Conservation (phyloP, 1,140 invertebrate species). For the Listronotus bonariensis region DNA sequence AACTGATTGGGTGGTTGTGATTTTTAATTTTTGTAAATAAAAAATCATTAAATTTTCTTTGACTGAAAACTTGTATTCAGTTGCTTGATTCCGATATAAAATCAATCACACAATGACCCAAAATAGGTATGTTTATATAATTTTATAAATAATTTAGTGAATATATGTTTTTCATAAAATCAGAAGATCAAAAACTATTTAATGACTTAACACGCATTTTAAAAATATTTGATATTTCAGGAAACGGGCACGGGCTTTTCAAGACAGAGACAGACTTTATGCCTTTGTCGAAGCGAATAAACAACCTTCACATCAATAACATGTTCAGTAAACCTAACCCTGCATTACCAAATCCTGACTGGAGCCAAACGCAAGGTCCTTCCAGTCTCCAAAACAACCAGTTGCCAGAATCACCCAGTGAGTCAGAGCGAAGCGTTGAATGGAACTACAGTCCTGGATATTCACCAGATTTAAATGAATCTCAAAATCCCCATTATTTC, state of each 20-base stretch:
- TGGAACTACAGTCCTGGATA: slow-evolving; percentile 52
- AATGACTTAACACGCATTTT: too few relatives aligned
- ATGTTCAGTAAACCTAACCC: slow-evolving; percentile 39
- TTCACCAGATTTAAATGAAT: slow-evolving; percentile 60
- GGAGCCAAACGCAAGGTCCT: slow-evolving; percentile 30
- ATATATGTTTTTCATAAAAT: too few relatives aligned
- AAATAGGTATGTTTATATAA: slow-evolving; percentile 30
- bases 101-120: slow-evolving; percentile 28
- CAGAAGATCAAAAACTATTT: too few relatives aligned
- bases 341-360: slow-evolving; percentile 35
- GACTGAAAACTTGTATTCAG: neutral
- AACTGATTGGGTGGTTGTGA: neutral
- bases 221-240: slow-evolving; percentile 53
- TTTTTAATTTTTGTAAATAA: slow-evolving; percentile 9
- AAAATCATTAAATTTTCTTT: slow-evolving; percentile 22
- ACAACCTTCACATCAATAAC: slow-evolving; percentile 75
- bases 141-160: too few relatives aligned
- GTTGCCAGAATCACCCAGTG: slow-evolving; percentile 33
- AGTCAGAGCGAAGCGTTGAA: slow-evolving; percentile 46
- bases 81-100: neutral
- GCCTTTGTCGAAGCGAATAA: slow-evolving; percentile 77
- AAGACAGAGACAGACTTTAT: slow-evolving; percentile 73
- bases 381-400: slow-evolving; percentile 11
- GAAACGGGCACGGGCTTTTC: slow-evolving; percentile 63
- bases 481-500: slow-evolving; percentile 67